Evolutionary conservation across 2,113 vertebrate genomes (phyloP).

Genomic region (Vulpes ferrilata): DNA sequence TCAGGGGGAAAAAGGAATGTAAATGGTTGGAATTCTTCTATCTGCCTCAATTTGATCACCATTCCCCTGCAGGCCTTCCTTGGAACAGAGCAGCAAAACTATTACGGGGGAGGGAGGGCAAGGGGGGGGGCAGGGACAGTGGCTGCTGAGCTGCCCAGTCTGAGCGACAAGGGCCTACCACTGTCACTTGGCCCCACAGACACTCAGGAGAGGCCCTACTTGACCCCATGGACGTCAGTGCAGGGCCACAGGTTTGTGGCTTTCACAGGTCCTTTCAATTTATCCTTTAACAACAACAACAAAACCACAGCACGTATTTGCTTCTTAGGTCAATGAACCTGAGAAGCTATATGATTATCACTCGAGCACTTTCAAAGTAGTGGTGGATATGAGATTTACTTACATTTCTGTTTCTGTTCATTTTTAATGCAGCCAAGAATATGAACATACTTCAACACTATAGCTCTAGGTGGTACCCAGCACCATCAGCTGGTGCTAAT

Average conservation of each 20-base stretch:
- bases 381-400: constrained; percentile 2
- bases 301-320: background rate
- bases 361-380: background rate
- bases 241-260: background rate
- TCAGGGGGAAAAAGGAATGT: background rate
- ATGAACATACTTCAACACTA: background rate
- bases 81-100: background rate
- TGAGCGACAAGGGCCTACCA: background rate
- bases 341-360: background rate
- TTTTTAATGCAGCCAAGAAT: constrained; percentile 53
- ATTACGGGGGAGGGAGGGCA: background rate
- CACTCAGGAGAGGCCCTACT: background rate
- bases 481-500: constrained; percentile 48
- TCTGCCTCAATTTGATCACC: background rate
- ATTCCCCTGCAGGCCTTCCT: background rate
- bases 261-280: constrained; percentile 7
- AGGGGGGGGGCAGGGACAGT: rapidly evolving
- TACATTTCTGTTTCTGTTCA: constrained; percentile 43
- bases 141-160: background rate
- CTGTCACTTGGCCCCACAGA: background rate
- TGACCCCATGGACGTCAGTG: background rate
- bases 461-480: constrained; percentile 40
- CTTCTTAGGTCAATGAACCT: background rate
- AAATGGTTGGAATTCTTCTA: background rate
- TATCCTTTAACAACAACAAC: background rate